Base-by-base conservation (phyloP, 2,797 vertebrate species). In the Phyllotis vaccarum region DNA sequence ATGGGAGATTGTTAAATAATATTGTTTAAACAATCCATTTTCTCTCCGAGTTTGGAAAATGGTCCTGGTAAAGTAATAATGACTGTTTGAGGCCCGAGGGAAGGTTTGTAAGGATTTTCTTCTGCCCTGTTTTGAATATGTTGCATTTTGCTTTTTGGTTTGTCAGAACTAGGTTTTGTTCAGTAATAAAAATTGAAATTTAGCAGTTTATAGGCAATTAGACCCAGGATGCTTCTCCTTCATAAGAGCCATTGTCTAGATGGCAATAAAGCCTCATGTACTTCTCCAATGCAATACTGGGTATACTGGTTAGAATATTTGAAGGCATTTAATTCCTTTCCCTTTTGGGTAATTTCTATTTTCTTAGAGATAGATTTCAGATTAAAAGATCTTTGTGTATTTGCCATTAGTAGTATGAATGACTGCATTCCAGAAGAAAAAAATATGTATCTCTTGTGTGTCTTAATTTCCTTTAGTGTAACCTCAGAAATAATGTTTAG, bases 1-100 rank as follows among this genome's bases (percentile, higher is more conserved):
- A 97, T 97, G 93, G 78, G 78, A 97, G 96, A 97, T 96, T 93
- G 97, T 97, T 98, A 98, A 98, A 97, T 97, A 97, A 98, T 98
- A 97, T 94, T 97, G 95, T 96, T 94, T 96, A 97, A 98, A 98
- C 97, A 95, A 97, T 97, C 97, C 94, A 72, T 98, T 97, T 97
- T 95, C 96, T 93, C 93, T 72, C 93, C 76, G 91, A 89, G 93
- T 95, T 96, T 86, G 80, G 93, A 93, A 96, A 96, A 96, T 91
- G 89, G 86, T 78, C 92, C 62, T 95, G 79, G 83, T 72, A 81
- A 95, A 82, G 52, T 95, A 86, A 78, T 92, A 95, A 75, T 93
- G 96, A 95, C 86, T 93, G 56, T 78, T 60, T 81, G 29, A 92
- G 83, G 88, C 90, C 87, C 70, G n/a, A 86, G 85, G 89, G 89